Evolutionary conservation across 2,888 invertebrate species (phyloP).

Genomic region (Dimorphilus gyrociliatus): DNA sequence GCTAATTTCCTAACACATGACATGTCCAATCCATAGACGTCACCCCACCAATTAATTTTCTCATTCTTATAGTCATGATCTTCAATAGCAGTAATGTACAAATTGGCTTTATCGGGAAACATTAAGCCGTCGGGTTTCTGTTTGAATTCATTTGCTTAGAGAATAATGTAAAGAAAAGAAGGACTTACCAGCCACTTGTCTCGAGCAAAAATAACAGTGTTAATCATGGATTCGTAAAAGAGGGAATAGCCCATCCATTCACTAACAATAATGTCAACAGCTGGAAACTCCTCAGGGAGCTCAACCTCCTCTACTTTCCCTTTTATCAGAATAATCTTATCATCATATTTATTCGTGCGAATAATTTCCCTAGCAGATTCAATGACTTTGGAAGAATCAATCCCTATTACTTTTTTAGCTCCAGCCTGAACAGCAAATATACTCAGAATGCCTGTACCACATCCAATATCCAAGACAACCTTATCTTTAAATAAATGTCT

Average conservation of each 20-base stretch:
- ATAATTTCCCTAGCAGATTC: constrained; percentile 91
- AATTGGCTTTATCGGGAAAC: constrained; percentile 76
- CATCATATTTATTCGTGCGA: constrained; percentile 44
- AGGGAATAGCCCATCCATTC: constrained; percentile 74
- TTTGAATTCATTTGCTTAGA: no score
- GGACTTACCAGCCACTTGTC: constrained; percentile 79
- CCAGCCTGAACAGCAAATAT: constrained; percentile 99
- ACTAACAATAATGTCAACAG: constrained; percentile 75
- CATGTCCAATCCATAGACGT: constrained; percentile 99
- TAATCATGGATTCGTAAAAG: constrained; percentile 98
- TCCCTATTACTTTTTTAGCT: constrained; percentile 80
- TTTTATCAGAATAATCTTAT: constrained; percentile 37
- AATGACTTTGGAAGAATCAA: constrained; percentile 96
- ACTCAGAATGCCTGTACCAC: constrained; percentile 93
- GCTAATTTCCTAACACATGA: constrained; percentile 93
- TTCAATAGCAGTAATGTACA: constrained; percentile 65
- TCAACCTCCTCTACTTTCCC: constrained; percentile 78
- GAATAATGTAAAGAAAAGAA: no score
- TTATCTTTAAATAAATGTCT: constrained; percentile 88
- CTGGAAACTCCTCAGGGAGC: constrained; percentile 69
- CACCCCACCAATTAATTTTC: constrained; percentile 99
- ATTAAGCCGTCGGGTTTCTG: constrained; percentile 73
- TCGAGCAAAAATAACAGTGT: constrained; percentile 91
- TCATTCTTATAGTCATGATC: constrained; percentile 99
- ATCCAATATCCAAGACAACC: constrained; percentile 88